Base-by-base conservation (phyloP, 2,797 vertebrate genomes). In the Liasis olivaceus region DNA sequence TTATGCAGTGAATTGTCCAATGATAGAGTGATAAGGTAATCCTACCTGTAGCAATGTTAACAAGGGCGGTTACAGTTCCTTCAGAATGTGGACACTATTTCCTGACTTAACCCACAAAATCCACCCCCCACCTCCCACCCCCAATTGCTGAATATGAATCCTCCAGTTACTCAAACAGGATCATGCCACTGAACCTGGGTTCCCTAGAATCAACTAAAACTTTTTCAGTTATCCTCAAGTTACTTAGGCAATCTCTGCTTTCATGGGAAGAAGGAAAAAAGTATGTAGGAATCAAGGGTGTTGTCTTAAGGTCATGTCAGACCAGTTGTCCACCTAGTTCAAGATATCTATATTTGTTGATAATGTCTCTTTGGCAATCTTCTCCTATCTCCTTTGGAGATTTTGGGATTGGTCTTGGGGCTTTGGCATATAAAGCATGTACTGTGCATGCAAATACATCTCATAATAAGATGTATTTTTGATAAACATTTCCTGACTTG, bases 401-500 rank as follows among this genome's bases (percentile, higher is more conserved):
- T 20, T 20, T 31, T 22, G 22, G 86, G 31, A 36, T 31, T 42
- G 56, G 11, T 20, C n/a, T 22, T 60, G 31, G n/a, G 17, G 58
- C 14, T 28, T n/a, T 56, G 28, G 13, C 26, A n/a, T 86, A 56
- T 54, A 58, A 28, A 14, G 1, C 11, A 4, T 59, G 17, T 51
- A 51, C 28, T 31, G 13, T 56, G 2, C 13, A 24, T 84, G 9
- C 20, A 26, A 47, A 42, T 84, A 26, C 81, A 85, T 85, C 22
- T 22, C 22, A 85, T 60, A 64, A 9, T 20, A 89, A 15, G 72
- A 92, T 51, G 85, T 5, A 90, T 1, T 2, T 24, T 93, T 93
- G 13, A 28, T 95, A 66, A 97, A 95, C 69, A 2, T 60, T 88
- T 91, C 51, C 91, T 91, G 91, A 84, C 58, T 92, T 36, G 84